Percentiles rank a stretch among this genome's conserved stretches.
phyloP scores from a whole-genome alignment of 2,888 invertebrate genomes.

The Diaphora mendica region DNA sequence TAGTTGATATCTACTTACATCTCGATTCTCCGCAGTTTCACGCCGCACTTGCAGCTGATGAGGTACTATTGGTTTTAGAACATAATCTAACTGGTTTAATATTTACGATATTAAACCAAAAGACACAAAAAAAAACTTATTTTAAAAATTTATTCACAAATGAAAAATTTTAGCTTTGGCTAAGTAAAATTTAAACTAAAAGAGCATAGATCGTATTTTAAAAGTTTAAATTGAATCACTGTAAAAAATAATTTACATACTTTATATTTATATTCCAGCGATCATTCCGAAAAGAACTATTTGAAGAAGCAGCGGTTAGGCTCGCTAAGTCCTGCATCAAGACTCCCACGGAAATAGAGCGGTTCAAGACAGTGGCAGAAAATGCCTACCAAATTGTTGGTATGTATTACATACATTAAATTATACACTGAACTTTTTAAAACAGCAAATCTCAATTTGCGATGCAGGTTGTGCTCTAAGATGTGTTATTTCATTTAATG shows the following conservation, averaged over 20 bases:
- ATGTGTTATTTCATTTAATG: not conserved
- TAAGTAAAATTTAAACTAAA: too few relatives aligned
- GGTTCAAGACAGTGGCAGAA: constrained; percentile 92
- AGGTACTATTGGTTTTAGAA: constrained; percentile 85
- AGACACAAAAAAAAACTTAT: too few relatives aligned
- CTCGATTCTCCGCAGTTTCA: constrained; percentile 97
- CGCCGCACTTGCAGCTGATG: constrained; percentile 97
- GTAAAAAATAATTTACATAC: not conserved
- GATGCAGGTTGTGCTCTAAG: not conserved
- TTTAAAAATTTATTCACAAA: too few relatives aligned
- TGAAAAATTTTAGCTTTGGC: too few relatives aligned
- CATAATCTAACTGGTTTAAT: not conserved
- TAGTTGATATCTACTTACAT: constrained; percentile 98
- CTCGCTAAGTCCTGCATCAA: constrained; percentile 94
- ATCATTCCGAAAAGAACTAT: constrained; percentile 96
- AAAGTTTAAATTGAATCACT: not conserved
- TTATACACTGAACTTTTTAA: not conserved
- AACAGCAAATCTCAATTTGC: not conserved
- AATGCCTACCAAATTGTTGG: constrained; percentile 92
- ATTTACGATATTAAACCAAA: too few relatives aligned
- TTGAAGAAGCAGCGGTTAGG: constrained; percentile 95
- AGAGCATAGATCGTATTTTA: not conserved
- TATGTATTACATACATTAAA: constrained; percentile 52
- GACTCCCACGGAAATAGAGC: constrained; percentile 93
- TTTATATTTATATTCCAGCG: constrained; percentile 85